Evolutionary conservation across 2,888 invertebrate species (phyloP).

Genomic region (Rugalucina vietnamica): DNA sequence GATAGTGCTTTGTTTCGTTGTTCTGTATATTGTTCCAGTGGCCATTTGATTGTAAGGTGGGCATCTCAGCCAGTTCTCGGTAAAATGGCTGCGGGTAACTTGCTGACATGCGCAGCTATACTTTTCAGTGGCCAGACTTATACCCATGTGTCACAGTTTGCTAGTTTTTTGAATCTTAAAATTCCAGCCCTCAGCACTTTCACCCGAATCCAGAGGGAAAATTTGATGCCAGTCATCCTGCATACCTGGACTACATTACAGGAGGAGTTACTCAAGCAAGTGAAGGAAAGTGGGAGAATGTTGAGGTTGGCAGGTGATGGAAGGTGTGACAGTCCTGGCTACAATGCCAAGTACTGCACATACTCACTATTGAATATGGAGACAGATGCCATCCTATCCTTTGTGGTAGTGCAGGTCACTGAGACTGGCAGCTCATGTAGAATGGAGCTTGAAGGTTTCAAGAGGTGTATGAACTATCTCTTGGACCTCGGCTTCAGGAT

Average conservation of each 20-base stretch:
- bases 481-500: constrained; percentile 32
- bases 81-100: constrained; percentile 27
- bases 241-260: constrained; percentile 35
- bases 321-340: constrained; percentile 48
- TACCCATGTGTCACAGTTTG: neutral
- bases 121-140: neutral
- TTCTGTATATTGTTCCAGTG: constrained; percentile 14
- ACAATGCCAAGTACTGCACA: constrained; percentile 44
- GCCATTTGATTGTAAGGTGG: constrained; percentile 32
- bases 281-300: constrained; percentile 5
- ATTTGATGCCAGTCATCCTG: constrained; percentile 33
- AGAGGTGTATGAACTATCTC: constrained; percentile 32
- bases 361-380: constrained; percentile 32
- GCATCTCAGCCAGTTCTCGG: constrained; percentile 35
- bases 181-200: constrained; percentile 26
- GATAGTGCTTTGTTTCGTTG: neutral
- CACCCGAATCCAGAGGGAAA: constrained; percentile 28
- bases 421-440: constrained; percentile 39
- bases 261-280: neutral
- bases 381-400: constrained; percentile 24
- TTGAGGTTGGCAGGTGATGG: constrained; percentile 40
- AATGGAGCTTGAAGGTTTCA: constrained; percentile 23
- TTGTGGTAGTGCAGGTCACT: constrained; percentile 31
- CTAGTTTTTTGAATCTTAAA: constrained; percentile 20
- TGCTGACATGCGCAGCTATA: neutral